These are phyloP conservation scores for Pyrrhia umbra DNA, from an alignment of 2,888 invertebrate genomes.

Conservation along the genomic window DNA sequence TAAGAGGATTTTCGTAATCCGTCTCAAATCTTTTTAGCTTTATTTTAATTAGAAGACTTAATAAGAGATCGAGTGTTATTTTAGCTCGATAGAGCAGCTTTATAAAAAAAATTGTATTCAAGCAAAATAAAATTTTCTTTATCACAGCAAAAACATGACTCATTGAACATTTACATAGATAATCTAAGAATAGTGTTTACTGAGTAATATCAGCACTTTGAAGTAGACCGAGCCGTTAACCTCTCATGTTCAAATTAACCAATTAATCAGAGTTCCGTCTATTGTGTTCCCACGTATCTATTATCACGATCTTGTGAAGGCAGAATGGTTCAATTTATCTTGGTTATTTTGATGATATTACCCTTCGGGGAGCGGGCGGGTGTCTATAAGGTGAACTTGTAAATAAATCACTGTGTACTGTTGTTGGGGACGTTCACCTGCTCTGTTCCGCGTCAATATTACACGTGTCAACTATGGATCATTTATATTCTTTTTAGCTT, in stretches of 20 bases:
- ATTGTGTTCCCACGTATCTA: conserved; percentile 58
- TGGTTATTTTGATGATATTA: conserved; percentile 68
- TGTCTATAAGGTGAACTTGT: conserved; percentile 71
- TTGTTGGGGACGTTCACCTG: conserved; percentile 80
- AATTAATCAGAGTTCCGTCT: conserved; percentile 68
- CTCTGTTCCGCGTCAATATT: conserved; percentile 68
- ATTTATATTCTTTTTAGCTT: conserved; percentile 56
- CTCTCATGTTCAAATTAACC: conserved; percentile 71
- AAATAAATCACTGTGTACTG: conserved; percentile 80
- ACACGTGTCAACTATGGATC: conserved; percentile 64
- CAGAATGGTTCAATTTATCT: conserved; percentile 67
- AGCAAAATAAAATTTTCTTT: conserved; percentile 49
- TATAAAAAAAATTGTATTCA: no score
- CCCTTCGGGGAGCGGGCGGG: conserved; percentile 65
- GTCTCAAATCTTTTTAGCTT: conserved; percentile 16
- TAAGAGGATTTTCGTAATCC: conserved; percentile 24
- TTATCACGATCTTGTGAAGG: conserved; percentile 61
- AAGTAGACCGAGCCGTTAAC: conserved; percentile 69
- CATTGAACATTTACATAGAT: conserved; percentile 34
- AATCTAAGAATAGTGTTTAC: conserved; percentile 58
- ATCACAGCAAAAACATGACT: conserved; percentile 33
- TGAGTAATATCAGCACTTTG: conserved; percentile 55
- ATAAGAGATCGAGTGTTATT: conserved; percentile 10
- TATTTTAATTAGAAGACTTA: conserved; percentile 30
- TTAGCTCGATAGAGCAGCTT: no score